Evolutionary conservation across 2,888 invertebrate species (phyloP).

Genomic region (Microplitis manilae): DNA sequence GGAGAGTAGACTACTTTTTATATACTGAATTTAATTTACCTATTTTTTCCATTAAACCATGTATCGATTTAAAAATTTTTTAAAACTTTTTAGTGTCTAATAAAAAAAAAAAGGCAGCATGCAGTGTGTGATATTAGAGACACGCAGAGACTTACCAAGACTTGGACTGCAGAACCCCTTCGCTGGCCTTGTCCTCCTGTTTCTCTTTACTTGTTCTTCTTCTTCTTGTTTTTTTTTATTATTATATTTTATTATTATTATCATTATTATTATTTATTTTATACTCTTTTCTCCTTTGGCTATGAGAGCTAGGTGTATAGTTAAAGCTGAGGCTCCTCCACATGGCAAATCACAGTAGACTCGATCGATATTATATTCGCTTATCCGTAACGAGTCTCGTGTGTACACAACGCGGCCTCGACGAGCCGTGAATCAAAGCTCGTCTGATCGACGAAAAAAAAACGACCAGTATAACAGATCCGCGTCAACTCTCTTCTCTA

Average conservation of each 20-base stretch:
- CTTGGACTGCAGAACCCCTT: background rate
- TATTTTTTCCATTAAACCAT: background rate
- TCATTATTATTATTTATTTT: background rate
- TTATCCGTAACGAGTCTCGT: slow-evolving; percentile 51
- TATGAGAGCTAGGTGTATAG: background rate
- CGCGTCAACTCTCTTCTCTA: slow-evolving; percentile 17
- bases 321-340: slow-evolving; percentile 35
- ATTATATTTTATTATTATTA: background rate
- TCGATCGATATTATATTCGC: slow-evolving; percentile 54
- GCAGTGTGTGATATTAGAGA: background rate
- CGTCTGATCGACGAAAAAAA: slow-evolving; percentile 50
- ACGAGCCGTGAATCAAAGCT: slow-evolving; percentile 53
- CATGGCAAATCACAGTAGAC: slow-evolving; percentile 47
- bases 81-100: background rate
- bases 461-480: slow-evolving; percentile 39
- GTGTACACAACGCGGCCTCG: slow-evolving; percentile 47
- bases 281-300: slow-evolving; percentile 21
- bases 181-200: background rate
- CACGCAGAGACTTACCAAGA: background rate
- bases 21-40: slow-evolving; percentile 5
- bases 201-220: background rate
- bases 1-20: background rate
- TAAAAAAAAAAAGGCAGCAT: background rate
- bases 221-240: background rate
- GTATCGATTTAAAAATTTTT: background rate